Percentiles rank a stretch among this genome's conserved stretches.
phyloP scores from a whole-genome alignment of 2,113 vertebrate genomes.

The Melanocharis versteri region DNA sequence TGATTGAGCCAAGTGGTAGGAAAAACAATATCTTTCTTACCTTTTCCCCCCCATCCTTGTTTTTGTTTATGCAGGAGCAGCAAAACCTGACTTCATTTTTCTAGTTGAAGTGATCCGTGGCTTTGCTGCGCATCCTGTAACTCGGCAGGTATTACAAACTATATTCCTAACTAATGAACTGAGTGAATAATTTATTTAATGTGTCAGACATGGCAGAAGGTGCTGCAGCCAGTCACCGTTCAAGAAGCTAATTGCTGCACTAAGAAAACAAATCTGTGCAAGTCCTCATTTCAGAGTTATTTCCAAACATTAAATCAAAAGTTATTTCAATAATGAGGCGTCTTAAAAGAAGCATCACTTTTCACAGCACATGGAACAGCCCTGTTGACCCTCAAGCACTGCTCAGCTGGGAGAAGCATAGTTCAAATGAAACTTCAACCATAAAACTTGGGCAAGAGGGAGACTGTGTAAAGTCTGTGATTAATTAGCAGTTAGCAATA shows the following conservation, averaged over 20 bases:
- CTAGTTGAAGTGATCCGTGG: neutral
- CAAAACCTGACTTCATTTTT: slow-evolving; percentile 8
- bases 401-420: neutral
- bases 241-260: slow-evolving; percentile 31
- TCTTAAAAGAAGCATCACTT: slow-evolving; percentile 40
- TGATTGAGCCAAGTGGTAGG: neutral
- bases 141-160: slow-evolving; percentile 25
- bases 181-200: slow-evolving; percentile 51
- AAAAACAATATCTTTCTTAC: neutral
- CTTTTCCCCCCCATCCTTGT: neutral
- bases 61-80: neutral
- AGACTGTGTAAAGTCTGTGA: neutral
- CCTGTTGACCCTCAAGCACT: slow-evolving; percentile 20
- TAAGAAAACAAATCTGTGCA: slow-evolving; percentile 62
- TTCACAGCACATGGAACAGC: neutral
- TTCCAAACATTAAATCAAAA: slow-evolving; percentile 48
- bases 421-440: slow-evolving; percentile 16
- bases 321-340: slow-evolving; percentile 35
- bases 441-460: neutral
- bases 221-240: slow-evolving; percentile 19
- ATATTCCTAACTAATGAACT: slow-evolving; percentile 45
- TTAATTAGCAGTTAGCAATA: slow-evolving; percentile 25
- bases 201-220: slow-evolving; percentile 56
- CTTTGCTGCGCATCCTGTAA: neutral
- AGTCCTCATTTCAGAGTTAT: slow-evolving; percentile 49